Conservation (phyloP, 2,113 vertebrate species). For the Scalopus aquaticus region DNA sequence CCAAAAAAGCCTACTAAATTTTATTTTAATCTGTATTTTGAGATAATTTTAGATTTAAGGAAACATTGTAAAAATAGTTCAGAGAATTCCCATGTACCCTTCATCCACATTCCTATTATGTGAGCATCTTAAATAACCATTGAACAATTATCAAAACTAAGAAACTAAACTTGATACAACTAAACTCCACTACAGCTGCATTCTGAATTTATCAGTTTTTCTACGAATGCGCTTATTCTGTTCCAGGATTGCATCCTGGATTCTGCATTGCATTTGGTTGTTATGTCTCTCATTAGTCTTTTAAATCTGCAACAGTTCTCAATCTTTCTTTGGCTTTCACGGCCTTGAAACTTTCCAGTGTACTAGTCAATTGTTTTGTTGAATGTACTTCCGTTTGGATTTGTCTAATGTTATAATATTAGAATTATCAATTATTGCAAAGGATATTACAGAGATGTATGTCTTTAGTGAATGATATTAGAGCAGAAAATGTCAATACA, state of each 20-base stretch:
- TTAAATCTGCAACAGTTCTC: background rate
- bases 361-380: background rate
- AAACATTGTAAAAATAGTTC: background rate
- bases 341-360: background rate
- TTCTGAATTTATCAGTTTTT: background rate
- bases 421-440: background rate
- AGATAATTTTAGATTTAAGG: background rate
- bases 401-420: background rate
- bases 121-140: background rate
- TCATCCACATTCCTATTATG: background rate
- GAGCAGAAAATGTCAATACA: background rate
- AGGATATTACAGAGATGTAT: background rate
- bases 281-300: background rate
- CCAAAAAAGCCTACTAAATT: background rate
- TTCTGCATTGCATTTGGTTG: background rate
- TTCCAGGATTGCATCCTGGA: background rate
- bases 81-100: background rate
- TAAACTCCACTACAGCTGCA: background rate
- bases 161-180: background rate
- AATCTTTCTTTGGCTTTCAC: background rate
- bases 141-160: background rate
- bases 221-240: background rate
- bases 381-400: background rate
- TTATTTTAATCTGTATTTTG: slow-evolving; percentile 30
- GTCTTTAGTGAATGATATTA: background rate